Evolutionary conservation across 2,797 vertebrate species (phyloP), one percentile per base, ranked within the genome.

Genomic region (Sebastes jordani): DNA sequence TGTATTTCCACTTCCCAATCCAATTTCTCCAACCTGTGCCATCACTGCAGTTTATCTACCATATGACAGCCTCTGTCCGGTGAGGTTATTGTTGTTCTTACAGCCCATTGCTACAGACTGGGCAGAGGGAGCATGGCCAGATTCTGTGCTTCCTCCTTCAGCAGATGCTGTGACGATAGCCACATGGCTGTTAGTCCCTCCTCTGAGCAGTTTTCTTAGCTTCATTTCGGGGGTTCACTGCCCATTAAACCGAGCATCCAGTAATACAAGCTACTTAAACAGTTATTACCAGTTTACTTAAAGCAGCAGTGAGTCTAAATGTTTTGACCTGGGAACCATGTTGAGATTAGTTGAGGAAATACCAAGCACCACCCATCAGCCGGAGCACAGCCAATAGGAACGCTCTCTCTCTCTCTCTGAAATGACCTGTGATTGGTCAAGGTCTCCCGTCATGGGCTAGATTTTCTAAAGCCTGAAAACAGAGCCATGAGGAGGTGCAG

Each of bases 121-220:
- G 72, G 56, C 74, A 20, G 16, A 42, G 36, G 42, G 49, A 84
- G 29, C 66, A 23, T 61, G 66, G 67, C 16, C 52, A 52, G 60
- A 70, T 61, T 63, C 49, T 82, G 58, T 6, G 58, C 63, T 74
- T 84, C 69, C 72, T 30, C 22, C 52, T 80, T 69, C 54, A 77
- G 80, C 78, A 84, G 74, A 81, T 81, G 83, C 60, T 61, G 22
- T 76, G 64, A 80, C 2, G 22, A 79, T 56, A 66, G 78, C 82
- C 80, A 75, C 74, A 72, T 80, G 81, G 78, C 65, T 55, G n/a
- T 1, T 60, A 68, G 58, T 52, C 8, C n/a, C 30, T 69, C 4
- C 2, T 49, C 38, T 23, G 9, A 72, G 62, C 67, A 55, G n/a
- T 52, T 76, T 59, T 64, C 30, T 76, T 38, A 29, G 11, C 71